Conservation (phyloP, 2,888 invertebrate genomes). For the Dione vanillae region DNA sequence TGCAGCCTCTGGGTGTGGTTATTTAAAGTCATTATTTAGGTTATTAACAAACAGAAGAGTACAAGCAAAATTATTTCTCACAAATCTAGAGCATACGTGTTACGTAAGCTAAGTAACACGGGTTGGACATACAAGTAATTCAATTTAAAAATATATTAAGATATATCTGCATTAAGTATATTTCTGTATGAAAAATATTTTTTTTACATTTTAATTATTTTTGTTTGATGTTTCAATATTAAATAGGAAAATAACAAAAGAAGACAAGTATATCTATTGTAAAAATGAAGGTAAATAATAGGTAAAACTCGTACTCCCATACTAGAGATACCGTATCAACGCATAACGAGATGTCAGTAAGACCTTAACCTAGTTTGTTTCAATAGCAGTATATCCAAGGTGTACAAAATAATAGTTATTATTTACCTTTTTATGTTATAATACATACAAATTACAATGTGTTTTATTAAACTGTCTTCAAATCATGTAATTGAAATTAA, state of each 20-base stretch:
- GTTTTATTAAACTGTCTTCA: no score
- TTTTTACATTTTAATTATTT: no score
- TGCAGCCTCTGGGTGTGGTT: no score
- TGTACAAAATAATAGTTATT: background rate
- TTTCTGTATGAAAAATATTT: no score
- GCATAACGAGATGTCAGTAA: constrained; percentile 7
- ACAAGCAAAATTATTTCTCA: background rate
- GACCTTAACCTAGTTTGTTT: constrained; percentile 24
- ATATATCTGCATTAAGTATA: no score
- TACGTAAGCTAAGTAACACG: background rate
- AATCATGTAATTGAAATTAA: no score
- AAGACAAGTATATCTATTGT: background rate
- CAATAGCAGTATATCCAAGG: background rate
- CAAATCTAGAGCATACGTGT: background rate
- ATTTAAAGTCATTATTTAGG: no score
- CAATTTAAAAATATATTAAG: no score
- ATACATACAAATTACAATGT: no score
- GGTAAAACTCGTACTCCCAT: background rate
- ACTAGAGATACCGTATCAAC: background rate
- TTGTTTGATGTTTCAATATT: background rate
- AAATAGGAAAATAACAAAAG: background rate
- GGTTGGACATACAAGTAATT: background rate
- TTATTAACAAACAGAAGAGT: no score
- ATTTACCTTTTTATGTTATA: no score
- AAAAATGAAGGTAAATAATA: background rate